Conservation (phyloP, 2,113 vertebrate species). For the Pterophyllum scalare region DNA sequence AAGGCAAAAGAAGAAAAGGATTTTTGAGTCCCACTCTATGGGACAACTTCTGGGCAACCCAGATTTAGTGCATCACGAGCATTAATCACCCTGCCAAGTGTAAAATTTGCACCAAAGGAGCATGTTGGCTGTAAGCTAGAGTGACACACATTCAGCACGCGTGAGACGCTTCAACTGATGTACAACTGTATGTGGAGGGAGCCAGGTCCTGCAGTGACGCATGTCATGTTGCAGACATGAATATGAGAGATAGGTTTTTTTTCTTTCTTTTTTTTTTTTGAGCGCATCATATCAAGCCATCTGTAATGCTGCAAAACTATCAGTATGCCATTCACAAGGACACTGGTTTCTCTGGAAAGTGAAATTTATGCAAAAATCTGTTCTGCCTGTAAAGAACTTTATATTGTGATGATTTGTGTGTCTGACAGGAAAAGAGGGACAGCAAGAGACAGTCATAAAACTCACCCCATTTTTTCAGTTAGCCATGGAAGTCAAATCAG, state of each 20-base stretch:
- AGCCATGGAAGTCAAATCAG: constrained; percentile 46
- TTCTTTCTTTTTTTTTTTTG: not conserved
- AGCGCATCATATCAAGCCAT: constrained; percentile 65
- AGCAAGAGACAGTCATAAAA: constrained; percentile 9
- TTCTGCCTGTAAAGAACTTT: constrained; percentile 52
- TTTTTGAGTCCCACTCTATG: constrained; percentile 35
- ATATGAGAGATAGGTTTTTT: constrained; percentile 16
- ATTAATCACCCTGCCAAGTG: constrained; percentile 67
- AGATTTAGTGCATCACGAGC: constrained; percentile 58
- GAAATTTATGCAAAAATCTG: constrained; percentile 70
- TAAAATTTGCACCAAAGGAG: constrained; percentile 56
- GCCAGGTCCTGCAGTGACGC: constrained; percentile 33
- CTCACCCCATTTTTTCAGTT: constrained; percentile 19
- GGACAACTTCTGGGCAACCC: constrained; percentile 60
- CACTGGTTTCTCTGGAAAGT: constrained; percentile 47
- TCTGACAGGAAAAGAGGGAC: constrained; percentile 16
- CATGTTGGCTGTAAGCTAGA: constrained; percentile 47
- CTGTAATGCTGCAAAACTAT: constrained; percentile 65
- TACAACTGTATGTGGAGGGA: constrained; percentile 21
- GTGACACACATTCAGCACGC: constrained; percentile 57
- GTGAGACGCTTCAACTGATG: constrained; percentile 36
- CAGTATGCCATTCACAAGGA: constrained; percentile 60
- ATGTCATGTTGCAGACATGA: constrained; percentile 52
- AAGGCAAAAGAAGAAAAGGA: constrained; percentile 30
- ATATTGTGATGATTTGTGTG: constrained; percentile 25